Percentiles rank a stretch among this genome's conserved stretches.
Evolutionary conservation across 2,797 vertebrate species (phyloP).

Genomic region (Clarias fuscus): DNA sequence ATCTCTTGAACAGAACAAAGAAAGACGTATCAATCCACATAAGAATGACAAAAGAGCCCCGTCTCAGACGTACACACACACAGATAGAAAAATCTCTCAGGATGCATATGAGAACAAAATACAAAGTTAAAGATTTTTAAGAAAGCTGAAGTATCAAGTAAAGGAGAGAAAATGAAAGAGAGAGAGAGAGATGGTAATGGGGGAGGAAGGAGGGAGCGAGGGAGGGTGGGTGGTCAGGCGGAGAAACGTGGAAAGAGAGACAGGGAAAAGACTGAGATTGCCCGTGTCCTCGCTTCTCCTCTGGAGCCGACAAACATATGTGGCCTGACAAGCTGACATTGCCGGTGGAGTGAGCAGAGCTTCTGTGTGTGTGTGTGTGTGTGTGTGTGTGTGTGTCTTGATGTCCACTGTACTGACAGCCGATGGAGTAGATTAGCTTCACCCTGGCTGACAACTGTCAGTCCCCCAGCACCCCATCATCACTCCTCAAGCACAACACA

Average conservation of each 20-base stretch:
- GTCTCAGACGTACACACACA: neutral
- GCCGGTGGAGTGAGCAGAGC: slow-evolving; percentile 58
- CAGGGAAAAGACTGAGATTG: slow-evolving; percentile 77
- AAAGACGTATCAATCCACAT: slow-evolving; percentile 3
- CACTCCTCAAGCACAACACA: slow-evolving; percentile 38
- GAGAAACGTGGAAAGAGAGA: slow-evolving; percentile 67
- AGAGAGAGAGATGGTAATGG: neutral
- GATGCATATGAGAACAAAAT: neutral
- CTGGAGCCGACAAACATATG: slow-evolving; percentile 76
- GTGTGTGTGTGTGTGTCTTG: slow-evolving; percentile 49
- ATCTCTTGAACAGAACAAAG: neutral
- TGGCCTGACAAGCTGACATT: slow-evolving; percentile 82
- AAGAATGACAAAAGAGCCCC: neutral
- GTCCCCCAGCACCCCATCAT: slow-evolving; percentile 30
- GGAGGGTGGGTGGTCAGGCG: slow-evolving; percentile 38
- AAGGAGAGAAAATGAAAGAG: slow-evolving; percentile 12
- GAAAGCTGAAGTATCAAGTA: slow-evolving; percentile 7
- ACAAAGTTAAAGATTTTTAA: slow-evolving; percentile 12
- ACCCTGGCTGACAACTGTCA: slow-evolving; percentile 71
- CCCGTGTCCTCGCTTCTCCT: slow-evolving; percentile 65
- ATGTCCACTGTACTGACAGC: slow-evolving; percentile 74
- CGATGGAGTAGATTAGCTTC: slow-evolving; percentile 76
- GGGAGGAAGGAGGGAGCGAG: neutral
- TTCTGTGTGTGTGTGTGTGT: slow-evolving; percentile 18
- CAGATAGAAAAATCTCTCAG: slow-evolving; percentile 16